Percentiles rank a stretch among this genome's conserved stretches.
phyloP scores from a whole-genome alignment of 1,140 invertebrate genomes.

The Leptinotarsa lineolata region DNA sequence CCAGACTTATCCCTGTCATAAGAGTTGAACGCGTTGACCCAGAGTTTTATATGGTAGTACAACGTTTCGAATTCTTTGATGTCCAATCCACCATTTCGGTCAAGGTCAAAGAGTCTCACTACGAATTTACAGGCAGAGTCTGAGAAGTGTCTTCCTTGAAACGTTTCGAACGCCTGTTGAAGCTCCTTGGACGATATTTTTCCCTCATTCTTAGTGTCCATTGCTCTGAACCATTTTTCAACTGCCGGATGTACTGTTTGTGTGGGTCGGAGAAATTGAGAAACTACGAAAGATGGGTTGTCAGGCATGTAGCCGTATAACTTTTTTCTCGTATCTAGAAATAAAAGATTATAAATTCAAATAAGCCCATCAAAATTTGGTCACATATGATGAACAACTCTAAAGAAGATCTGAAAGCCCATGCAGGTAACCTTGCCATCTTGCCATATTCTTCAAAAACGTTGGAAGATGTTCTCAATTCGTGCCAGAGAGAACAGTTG shows the following conservation, averaged over 20 bases:
- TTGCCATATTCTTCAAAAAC: no score
- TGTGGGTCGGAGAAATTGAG: neutral
- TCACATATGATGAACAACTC: no score
- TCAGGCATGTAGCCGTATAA: neutral
- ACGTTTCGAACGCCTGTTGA: constrained; percentile 48
- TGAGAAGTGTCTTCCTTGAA: constrained; percentile 49
- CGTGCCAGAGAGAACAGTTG: no score
- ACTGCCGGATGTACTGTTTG: constrained; percentile 35
- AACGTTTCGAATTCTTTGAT: constrained; percentile 51
- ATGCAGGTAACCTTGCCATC: no score
- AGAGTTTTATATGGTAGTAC: constrained; percentile 50
- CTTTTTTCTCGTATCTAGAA: neutral
- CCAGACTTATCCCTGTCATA: constrained; percentile 46
- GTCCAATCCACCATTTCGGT: constrained; percentile 51
- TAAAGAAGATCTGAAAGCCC: no score
- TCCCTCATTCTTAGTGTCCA: constrained; percentile 45
- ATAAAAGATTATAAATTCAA: neutral
- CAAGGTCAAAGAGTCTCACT: constrained; percentile 51
- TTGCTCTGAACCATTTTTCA: constrained; percentile 40
- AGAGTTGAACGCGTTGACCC: constrained; percentile 49
- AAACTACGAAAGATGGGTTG: neutral
- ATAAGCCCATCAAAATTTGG: no score
- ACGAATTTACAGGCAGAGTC: constrained; percentile 51
- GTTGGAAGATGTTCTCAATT: no score
- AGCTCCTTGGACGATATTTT: constrained; percentile 46